phyloP scores from a whole-genome alignment of 1,140 invertebrate species.

The Lasioglossum albipes region DNA sequence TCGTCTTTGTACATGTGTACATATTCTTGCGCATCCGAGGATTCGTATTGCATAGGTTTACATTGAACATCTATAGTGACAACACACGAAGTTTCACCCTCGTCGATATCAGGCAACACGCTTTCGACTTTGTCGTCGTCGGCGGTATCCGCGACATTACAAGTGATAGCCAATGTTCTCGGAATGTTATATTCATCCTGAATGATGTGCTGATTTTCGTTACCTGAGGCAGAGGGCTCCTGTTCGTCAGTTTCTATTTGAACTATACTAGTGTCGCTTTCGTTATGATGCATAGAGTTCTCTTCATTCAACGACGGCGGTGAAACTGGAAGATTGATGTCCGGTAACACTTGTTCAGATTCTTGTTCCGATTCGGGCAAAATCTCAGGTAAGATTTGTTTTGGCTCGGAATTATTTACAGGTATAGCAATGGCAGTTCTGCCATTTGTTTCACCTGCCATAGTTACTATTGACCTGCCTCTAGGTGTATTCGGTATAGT shows the following conservation, averaged over 20 bases:
- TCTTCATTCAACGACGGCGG: constrained; percentile 42
- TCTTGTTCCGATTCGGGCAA: constrained; percentile 59
- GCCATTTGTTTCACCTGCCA: constrained; percentile 54
- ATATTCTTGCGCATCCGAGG: constrained; percentile 50
- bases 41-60: constrained; percentile 55
- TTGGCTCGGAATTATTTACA: constrained; percentile 61
- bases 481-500: constrained; percentile 73
- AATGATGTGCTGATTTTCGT: constrained; percentile 33
- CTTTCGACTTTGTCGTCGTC: constrained; percentile 67
- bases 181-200: constrained; percentile 57
- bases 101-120: constrained; percentile 68
- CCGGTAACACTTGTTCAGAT: constrained; percentile 66
- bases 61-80: constrained; percentile 37
- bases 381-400: constrained; percentile 68
- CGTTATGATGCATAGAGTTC: constrained; percentile 33
- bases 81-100: constrained; percentile 42
- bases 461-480: constrained; percentile 63
- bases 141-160: constrained; percentile 39
- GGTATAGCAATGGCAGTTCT: constrained; percentile 63
- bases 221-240: constrained; percentile 50
- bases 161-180: constrained; percentile 53
- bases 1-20: constrained; percentile 45
- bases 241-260: constrained; percentile 61
- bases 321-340: constrained; percentile 65
- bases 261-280: constrained; percentile 48